Evolutionary conservation across 2,797 vertebrate species (phyloP).

Genomic region (Schizopygopsis pylzovi): DNA sequence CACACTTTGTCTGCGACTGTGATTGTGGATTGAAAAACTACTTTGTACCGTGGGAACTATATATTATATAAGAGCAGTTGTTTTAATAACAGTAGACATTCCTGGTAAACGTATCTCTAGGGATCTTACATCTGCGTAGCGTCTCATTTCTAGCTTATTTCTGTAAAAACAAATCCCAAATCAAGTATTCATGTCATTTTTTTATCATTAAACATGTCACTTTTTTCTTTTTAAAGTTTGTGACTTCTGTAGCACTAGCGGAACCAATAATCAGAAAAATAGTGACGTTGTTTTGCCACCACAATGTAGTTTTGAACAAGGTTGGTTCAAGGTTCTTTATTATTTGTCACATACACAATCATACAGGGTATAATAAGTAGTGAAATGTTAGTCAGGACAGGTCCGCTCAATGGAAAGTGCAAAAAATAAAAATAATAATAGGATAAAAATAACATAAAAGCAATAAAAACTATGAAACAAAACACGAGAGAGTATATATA

Average conservation of each 20-base stretch:
- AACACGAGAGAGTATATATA: no score
- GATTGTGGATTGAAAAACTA: background rate
- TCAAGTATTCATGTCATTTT: background rate
- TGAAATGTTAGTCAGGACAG: no score
- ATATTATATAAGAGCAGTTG: constrained; percentile 17
- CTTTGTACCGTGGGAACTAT: background rate
- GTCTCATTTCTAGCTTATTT: background rate
- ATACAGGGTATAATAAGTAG: no score
- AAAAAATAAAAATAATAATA: no score
- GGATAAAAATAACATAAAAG: no score
- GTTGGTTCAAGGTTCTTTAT: no score
- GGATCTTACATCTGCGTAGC: background rate
- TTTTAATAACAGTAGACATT: background rate
- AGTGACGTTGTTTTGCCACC: background rate
- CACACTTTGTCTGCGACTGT: background rate
- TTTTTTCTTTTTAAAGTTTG: background rate
- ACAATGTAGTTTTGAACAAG: background rate
- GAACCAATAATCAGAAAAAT: background rate
- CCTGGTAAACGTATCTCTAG: background rate
- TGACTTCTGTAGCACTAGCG: background rate
- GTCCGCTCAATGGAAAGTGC: no score
- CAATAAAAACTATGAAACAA: no score
- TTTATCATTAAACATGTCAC: background rate
- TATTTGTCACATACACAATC: no score
- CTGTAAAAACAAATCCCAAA: no score